A percentile compares a stretch with the other conserved stretches of the same genome.
These are phyloP conservation scores for Nyctibius bracteatus DNA, from an alignment of 2,113 vertebrate species.

Conservation along the genomic window DNA sequence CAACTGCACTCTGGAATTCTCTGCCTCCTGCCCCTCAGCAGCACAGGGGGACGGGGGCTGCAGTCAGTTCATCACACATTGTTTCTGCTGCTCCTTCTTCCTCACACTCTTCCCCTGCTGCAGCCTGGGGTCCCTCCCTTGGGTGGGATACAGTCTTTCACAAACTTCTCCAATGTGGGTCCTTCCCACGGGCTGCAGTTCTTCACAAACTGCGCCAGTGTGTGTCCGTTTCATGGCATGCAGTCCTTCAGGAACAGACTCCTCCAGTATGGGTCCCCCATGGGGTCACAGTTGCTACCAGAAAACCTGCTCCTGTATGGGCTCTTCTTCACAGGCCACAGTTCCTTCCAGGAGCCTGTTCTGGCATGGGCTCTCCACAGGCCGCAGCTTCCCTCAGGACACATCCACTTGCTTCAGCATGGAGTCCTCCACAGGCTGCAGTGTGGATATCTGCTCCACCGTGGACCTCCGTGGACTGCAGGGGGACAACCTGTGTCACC, in stretches of 20 bases:
- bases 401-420: rapidly evolving
- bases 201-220: rapidly evolving
- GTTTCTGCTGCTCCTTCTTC: neutral
- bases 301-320: neutral
- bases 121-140: neutral
- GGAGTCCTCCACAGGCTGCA: neutral
- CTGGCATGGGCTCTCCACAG: rapidly evolving
- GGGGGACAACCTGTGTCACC: neutral
- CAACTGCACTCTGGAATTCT: neutral
- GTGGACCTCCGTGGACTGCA: neutral
- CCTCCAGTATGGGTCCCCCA: neutral
- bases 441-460: neutral
- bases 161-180: too few species aligned
- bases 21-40: rapidly evolving
- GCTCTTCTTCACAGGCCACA: neutral
- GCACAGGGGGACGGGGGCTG: rapidly evolving
- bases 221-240: neutral
- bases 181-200: neutral
- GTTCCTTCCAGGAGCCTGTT: neutral
- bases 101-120: neutral
- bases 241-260: neutral
- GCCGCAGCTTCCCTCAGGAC: neutral
- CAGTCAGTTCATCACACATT: rapidly evolving
- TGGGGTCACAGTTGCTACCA: neutral
- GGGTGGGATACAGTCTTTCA: rapidly evolving